These are phyloP conservation scores for Rallus crepitans DNA, from an alignment of 2,797 vertebrate species.

Conservation along the genomic window DNA sequence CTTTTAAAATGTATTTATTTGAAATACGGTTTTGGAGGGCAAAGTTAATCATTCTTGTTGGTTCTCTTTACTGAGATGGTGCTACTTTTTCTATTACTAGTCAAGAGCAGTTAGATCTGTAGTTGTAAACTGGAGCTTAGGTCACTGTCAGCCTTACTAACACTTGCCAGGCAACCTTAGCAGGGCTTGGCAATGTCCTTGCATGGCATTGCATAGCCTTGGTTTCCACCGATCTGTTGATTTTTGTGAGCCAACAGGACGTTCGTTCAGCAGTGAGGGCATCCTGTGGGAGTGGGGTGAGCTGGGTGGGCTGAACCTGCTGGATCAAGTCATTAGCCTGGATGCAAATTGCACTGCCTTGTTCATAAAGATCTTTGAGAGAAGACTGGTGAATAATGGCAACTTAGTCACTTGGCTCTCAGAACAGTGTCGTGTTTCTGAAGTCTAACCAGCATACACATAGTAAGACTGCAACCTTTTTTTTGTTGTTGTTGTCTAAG, in stretches of 20 bases:
- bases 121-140: not conserved
- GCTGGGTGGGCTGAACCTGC: not conserved
- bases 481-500: not conserved
- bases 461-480: no score
- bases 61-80: not conserved
- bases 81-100: not conserved
- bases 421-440: not conserved
- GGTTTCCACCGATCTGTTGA: not conserved
- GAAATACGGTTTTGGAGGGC: not conserved
- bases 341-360: not conserved
- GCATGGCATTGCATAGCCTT: not conserved
- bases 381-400: not conserved
- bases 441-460: not conserved
- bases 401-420: not conserved
- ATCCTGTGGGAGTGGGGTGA: not conserved
- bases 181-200: not conserved
- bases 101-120: not conserved
- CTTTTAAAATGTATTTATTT: not conserved
- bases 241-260: constrained; percentile 10
- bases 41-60: not conserved
- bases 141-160: not conserved
- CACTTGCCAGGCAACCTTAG: not conserved
- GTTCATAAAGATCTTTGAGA: not conserved
- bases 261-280: not conserved
- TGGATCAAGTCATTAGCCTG: not conserved